Evolutionary conservation across 2,797 vertebrate species (phyloP).

Genomic region (Hippocampus kuda): DNA sequence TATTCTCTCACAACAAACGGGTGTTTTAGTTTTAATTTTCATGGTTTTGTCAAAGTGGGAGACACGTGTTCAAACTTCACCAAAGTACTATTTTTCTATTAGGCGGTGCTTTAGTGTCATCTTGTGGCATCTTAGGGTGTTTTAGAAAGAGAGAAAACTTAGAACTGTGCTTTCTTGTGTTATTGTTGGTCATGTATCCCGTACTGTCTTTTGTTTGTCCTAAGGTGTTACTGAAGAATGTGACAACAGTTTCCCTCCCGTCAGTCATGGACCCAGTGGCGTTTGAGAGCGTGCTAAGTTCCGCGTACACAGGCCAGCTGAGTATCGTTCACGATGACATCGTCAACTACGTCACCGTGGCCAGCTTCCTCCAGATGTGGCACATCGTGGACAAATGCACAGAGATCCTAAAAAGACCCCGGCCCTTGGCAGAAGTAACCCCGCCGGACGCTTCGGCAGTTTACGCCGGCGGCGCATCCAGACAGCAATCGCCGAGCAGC

Average conservation of each 20-base stretch:
- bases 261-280: constrained; percentile 85
- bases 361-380: constrained; percentile 96
- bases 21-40: too few species aligned
- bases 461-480: constrained; percentile 50
- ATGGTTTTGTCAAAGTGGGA: too few species aligned
- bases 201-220: background rate
- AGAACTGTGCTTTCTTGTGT: background rate
- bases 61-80: too few species aligned
- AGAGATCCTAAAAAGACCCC: constrained; percentile 75
- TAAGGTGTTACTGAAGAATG: constrained; percentile 82
- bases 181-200: background rate
- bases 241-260: constrained; percentile 80
- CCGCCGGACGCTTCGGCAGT: constrained; percentile 22
- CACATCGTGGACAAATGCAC: constrained; percentile 95
- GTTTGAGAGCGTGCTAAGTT: constrained; percentile 83
- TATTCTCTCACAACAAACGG: too few species aligned
- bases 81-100: too few species aligned
- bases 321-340: constrained; percentile 81
- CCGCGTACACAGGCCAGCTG: constrained; percentile 85
- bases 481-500: constrained; percentile 85
- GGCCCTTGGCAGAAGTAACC: constrained; percentile 51
- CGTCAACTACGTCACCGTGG: constrained; percentile 87
- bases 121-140: too few species aligned
- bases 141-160: too few species aligned
- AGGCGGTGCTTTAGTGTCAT: too few species aligned